Percentiles rank a stretch among this genome's conserved stretches.
phyloP scores from a whole-genome alignment of 2,113 vertebrate genomes.

The Eublepharis macularius region DNA sequence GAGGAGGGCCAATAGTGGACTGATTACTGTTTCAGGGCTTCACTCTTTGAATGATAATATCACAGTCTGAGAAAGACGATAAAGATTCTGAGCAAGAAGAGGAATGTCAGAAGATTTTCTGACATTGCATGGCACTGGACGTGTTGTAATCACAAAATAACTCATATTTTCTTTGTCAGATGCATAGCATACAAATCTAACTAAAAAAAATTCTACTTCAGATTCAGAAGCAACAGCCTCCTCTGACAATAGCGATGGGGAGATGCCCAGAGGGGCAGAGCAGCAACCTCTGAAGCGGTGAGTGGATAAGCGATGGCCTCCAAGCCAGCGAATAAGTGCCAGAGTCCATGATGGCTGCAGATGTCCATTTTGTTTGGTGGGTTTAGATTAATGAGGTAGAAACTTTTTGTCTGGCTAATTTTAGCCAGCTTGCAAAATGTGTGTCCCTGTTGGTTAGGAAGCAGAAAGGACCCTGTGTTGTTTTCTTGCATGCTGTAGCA shows the following conservation, averaged over 20 bases:
- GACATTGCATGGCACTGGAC: background rate
- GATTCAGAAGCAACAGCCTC: constrained; percentile 91
- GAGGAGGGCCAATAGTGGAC: no score
- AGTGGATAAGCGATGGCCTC: constrained; percentile 33
- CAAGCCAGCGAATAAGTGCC: background rate
- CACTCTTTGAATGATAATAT: no score
- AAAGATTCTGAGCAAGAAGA: no score
- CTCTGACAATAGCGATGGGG: constrained; percentile 89
- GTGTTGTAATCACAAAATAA: background rate
- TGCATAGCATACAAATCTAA: background rate
- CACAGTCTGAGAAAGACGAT: no score
- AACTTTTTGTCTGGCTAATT: background rate
- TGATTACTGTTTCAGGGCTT: no score
- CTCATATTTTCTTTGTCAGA: no score
- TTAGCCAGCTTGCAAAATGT: background rate
- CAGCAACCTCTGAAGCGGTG: constrained; percentile 83
- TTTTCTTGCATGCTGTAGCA: background rate
- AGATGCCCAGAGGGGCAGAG: constrained; percentile 80
- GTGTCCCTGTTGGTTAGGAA: background rate
- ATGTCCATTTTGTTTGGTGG: background rate
- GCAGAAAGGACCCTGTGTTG: background rate
- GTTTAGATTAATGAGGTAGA: background rate
- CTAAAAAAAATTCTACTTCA: constrained; percentile 43
- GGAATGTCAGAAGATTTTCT: background rate
- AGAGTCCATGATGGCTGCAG: background rate